These are phyloP conservation scores for Sesia apiformis DNA, from an alignment of 2,888 invertebrate genomes.

Conservation along the genomic window DNA sequence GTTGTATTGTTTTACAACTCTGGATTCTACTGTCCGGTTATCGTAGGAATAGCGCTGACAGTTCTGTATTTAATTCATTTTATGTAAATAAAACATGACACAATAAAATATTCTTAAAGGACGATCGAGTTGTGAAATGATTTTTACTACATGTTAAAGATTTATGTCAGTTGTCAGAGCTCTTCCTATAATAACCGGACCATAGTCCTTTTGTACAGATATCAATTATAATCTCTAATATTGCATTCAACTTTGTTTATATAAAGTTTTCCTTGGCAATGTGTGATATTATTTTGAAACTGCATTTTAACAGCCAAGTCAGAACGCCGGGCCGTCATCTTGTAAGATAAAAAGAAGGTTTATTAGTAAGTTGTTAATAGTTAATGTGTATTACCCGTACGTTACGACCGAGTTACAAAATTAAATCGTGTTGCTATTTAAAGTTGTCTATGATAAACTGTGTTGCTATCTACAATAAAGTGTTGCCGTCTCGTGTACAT, in stretches of 20 bases:
- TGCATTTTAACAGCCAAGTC: slow-evolving; percentile 6
- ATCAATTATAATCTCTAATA: too few species aligned
- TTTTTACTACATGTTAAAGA: too few species aligned
- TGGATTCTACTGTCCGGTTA: too few species aligned
- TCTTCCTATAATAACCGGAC: too few species aligned
- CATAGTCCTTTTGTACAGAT: too few species aligned
- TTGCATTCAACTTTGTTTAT: neutral
- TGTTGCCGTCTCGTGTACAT: slow-evolving; percentile 51
- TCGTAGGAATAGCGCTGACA: too few species aligned
- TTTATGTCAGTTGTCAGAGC: too few species aligned
- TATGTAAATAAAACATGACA: neutral
- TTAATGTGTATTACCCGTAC: slow-evolving; percentile 56
- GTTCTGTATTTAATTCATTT: neutral
- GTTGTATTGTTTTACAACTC: too few species aligned
- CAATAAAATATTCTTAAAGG: too few species aligned
- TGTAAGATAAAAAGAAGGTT: slow-evolving; percentile 58
- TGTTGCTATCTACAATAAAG: slow-evolving; percentile 20
- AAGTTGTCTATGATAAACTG: slow-evolving; percentile 17
- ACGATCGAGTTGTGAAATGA: too few species aligned
- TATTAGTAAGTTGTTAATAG: slow-evolving; percentile 72
- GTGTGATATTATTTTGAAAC: neutral
- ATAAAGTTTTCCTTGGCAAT: neutral
- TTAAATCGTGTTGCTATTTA: slow-evolving; percentile 41
- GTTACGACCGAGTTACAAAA: slow-evolving; percentile 54
- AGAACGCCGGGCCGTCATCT: slow-evolving; percentile 26